These are phyloP conservation scores for Polydrusus pterygomalis DNA, from an alignment of 2,888 invertebrate genomes.

Conservation along the genomic window DNA sequence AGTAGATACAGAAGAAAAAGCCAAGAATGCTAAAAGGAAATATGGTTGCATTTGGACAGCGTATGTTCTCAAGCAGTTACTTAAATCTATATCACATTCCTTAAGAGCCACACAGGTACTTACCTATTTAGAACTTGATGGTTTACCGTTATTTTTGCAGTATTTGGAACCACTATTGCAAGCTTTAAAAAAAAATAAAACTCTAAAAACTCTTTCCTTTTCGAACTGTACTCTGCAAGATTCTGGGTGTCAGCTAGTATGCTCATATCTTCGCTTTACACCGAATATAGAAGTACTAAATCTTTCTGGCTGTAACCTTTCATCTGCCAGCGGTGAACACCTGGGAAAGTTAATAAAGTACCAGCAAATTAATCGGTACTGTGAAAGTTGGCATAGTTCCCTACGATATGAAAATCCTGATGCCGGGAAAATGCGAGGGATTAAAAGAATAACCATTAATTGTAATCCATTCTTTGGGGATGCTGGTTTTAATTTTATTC, in stretches of 20 bases:
- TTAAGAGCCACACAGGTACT: constrained; percentile 78
- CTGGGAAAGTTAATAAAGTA: constrained; percentile 80
- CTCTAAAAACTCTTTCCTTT: constrained; percentile 80
- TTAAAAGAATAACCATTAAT: constrained; percentile 81
- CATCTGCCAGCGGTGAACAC: constrained; percentile 77
- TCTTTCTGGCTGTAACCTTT: constrained; percentile 81
- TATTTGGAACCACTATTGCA: constrained; percentile 74
- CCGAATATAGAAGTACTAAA: constrained; percentile 82
- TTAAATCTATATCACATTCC: constrained; percentile 79
- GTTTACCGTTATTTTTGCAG: constrained; percentile 80
- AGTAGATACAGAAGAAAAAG: constrained; percentile 77
- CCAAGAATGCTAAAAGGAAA: constrained; percentile 75
- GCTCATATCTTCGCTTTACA: constrained; percentile 79
- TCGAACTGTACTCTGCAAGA: constrained; percentile 82
- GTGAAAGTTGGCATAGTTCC: constrained; percentile 88
- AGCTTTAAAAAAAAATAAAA: constrained; percentile 78
- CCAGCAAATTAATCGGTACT: constrained; percentile 77
- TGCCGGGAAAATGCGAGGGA: constrained; percentile 82
- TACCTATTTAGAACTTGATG: constrained; percentile 80
- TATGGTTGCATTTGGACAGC: constrained; percentile 77
- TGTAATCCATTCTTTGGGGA: constrained; percentile 82
- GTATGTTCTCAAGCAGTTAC: constrained; percentile 79
- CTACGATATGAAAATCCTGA: constrained; percentile 85
- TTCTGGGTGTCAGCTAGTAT: constrained; percentile 82
- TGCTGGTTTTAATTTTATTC: constrained; percentile 76